Evolutionary conservation across 2,113 vertebrate species (phyloP).

Genomic region (Pyrgilauda ruficollis): DNA sequence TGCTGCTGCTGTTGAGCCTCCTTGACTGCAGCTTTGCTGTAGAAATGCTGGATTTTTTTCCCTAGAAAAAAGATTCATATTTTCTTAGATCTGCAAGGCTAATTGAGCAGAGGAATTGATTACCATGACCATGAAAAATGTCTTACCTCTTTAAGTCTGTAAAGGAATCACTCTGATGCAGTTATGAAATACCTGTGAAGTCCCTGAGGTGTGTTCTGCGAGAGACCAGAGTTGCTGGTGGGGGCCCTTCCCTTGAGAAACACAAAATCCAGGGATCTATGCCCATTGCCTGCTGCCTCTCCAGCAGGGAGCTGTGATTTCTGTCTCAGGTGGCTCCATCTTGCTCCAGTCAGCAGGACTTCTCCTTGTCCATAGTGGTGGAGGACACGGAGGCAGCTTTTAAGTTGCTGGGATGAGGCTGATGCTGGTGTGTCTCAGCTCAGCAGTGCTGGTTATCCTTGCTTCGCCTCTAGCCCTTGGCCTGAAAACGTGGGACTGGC

Average conservation of each 20-base stretch:
- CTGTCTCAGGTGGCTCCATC: background rate
- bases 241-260: background rate
- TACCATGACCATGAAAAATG: background rate
- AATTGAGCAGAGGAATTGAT: constrained; percentile 21
- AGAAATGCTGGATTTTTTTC: background rate
- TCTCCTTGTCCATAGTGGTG: background rate
- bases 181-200: background rate
- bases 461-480: accelerated
- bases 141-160: background rate
- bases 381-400: background rate
- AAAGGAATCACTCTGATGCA: accelerated
- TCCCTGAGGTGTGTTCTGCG: background rate
- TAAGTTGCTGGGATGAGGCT: background rate
- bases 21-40: accelerated
- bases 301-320: background rate
- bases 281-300: background rate
- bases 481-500: accelerated
- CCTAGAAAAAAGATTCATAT: background rate
- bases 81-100: background rate
- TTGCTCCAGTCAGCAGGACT: background rate
- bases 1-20: background rate
- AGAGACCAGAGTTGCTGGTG: background rate
- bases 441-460: background rate
- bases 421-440: background rate
- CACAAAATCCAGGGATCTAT: background rate